phyloP scores from a whole-genome alignment of 2,113 vertebrate species.

The Polypterus bichir region DNA sequence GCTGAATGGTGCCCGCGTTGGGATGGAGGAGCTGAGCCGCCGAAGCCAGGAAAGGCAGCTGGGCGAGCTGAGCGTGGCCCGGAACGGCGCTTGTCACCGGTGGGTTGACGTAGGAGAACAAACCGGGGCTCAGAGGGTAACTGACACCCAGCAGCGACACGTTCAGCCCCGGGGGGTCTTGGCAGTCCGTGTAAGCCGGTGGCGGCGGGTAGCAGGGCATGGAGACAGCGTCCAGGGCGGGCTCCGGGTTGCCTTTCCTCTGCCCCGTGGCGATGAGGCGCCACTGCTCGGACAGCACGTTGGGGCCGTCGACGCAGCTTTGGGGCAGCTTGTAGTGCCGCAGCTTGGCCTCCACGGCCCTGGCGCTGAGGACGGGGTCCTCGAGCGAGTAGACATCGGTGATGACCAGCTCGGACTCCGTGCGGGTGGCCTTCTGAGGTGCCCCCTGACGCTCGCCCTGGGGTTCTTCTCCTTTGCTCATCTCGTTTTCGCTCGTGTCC shows the following conservation, averaged over 20 bases:
- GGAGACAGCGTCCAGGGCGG: conserved; percentile 39
- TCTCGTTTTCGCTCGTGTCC: conserved; percentile 29
- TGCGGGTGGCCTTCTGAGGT: conserved; percentile 42
- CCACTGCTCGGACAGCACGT: conserved; percentile 69
- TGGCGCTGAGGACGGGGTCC: conserved; percentile 47
- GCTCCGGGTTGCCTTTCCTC: conserved; percentile 39
- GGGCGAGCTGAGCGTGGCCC: conserved; percentile 51
- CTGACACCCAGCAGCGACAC: conserved; percentile 80
- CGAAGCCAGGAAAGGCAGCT: conserved; percentile 77
- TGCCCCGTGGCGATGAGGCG: conserved; percentile 52
- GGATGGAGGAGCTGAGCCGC: conserved; percentile 67
- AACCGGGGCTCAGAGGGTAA: conserved; percentile 65
- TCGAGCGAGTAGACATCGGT: conserved; percentile 63
- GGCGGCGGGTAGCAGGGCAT: conserved; percentile 75
- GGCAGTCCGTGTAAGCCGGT: conserved; percentile 57
- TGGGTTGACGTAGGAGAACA: conserved; percentile 83
- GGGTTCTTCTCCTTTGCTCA: conserved; percentile 25
- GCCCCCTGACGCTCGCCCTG: conserved; percentile 20
- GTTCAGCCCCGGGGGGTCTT: conserved; percentile 69
- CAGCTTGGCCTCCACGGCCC: conserved; percentile 55
- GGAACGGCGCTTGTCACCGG: conserved; percentile 41
- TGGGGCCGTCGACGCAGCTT: conserved; percentile 44
- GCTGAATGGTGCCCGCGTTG: conserved; percentile 40
- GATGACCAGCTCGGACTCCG: conserved; percentile 59
- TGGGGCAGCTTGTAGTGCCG: conserved; percentile 62